phyloP scores from a whole-genome alignment of 2,113 vertebrate species.

The Scalopus aquaticus region DNA sequence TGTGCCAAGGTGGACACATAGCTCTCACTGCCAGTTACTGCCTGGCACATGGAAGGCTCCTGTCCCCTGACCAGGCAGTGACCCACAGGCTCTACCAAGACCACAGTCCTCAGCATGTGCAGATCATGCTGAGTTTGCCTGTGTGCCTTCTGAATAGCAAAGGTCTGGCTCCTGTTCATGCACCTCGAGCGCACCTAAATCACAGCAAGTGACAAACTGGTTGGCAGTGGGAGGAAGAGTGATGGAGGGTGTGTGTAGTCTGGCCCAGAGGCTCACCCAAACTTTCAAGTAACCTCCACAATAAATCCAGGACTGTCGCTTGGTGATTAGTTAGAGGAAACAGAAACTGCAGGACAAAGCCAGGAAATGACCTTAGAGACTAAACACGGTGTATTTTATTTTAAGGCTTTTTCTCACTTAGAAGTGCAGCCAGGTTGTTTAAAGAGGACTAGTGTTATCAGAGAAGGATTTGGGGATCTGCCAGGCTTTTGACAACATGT shows the following conservation, averaged over 20 bases:
- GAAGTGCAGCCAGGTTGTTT: conserved; percentile 79
- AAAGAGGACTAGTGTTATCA: conserved; percentile 72
- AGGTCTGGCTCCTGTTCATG: conserved; percentile 25
- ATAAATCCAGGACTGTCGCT: conserved; percentile 70
- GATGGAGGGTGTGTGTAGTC: conserved; percentile 29
- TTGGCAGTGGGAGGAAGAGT: not conserved
- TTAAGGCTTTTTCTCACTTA: conserved; percentile 80
- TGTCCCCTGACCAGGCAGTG: not conserved
- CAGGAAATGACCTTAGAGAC: conserved; percentile 81
- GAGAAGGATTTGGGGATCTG: conserved; percentile 74
- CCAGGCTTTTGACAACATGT: conserved; percentile 77
- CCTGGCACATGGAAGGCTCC: not conserved
- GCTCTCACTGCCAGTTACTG: not conserved
- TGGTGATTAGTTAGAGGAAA: conserved; percentile 79
- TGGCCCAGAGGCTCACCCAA: conserved; percentile 51
- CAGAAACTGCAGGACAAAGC: conserved; percentile 79
- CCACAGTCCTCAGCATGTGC: not conserved
- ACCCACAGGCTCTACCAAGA: not conserved
- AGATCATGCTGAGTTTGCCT: not conserved
- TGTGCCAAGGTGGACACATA: not conserved
- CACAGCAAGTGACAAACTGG: conserved; percentile 25
- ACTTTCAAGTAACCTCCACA: conserved; percentile 72
- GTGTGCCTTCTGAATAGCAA: conserved; percentile 21
- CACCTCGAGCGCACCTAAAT: conserved; percentile 27
- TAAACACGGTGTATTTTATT: conserved; percentile 77